Conservation (phyloP, 2,888 invertebrate species). For the Eledone cirrhosa region DNA sequence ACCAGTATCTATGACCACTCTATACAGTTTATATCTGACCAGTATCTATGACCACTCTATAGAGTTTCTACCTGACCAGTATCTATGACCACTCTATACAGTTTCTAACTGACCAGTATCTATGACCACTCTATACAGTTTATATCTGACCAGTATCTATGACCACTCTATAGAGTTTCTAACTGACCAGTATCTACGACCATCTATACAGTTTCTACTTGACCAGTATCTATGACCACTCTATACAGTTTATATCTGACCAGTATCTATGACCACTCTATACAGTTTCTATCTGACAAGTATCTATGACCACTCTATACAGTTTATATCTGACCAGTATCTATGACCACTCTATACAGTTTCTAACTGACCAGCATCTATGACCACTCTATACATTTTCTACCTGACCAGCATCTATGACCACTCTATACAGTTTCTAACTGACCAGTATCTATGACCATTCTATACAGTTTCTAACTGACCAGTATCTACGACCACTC, state of each 20-base stretch:
- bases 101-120: conserved; percentile 95
- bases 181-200: too few species aligned
- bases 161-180: conserved; percentile 99
- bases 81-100: conserved; percentile 42
- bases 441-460: conserved; percentile 99
- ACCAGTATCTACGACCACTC: not conserved
- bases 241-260: too few species aligned
- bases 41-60: conserved; percentile 99
- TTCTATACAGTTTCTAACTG: too few species aligned
- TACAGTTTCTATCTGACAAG: conserved; percentile 90
- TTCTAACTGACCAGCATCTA: conserved; percentile 99
- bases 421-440: conserved; percentile 75
- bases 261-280: conserved; percentile 29
- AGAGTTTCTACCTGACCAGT: too few species aligned
- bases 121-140: conserved; percentile 97
- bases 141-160: conserved; percentile 98
- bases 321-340: too few species aligned
- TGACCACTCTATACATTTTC: conserved; percentile 99
- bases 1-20: not conserved
- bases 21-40: conserved; percentile 84
- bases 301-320: conserved; percentile 99
- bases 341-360: conserved; percentile 46
- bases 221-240: conserved; percentile 99
- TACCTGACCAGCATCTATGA: too few species aligned
- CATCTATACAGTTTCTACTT: conserved; percentile 78